Evolutionary conservation across 2,113 vertebrate species (phyloP).

Genomic region (Mystacornis crossleyi): DNA sequence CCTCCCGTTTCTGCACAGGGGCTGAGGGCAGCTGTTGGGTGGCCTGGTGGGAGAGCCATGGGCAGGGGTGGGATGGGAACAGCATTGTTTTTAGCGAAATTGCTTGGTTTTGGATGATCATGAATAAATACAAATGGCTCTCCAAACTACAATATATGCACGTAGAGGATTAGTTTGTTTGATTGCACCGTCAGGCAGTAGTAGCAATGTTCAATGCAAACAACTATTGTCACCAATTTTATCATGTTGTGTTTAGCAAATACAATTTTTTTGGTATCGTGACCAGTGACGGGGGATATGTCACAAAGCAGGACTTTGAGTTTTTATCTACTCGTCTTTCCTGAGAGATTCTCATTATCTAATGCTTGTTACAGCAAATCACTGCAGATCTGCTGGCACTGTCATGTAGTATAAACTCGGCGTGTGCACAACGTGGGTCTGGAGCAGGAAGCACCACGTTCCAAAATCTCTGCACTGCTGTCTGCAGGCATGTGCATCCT

Average conservation of each 20-base stretch:
- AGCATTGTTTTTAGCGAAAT: background rate
- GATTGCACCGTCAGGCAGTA: background rate
- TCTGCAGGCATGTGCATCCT: background rate
- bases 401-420: slow-evolving; percentile 30
- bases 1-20: accelerated
- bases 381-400: background rate
- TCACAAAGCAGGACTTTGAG: background rate
- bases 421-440: background rate
- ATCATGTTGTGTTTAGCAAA: background rate
- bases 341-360: background rate
- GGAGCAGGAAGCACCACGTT: background rate
- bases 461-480: background rate
- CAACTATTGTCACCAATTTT: background rate
- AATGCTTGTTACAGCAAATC: background rate
- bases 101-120: background rate
- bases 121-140: background rate
- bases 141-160: background rate
- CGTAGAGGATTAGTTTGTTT: background rate
- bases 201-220: background rate
- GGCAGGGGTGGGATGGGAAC: background rate
- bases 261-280: accelerated
- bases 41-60: accelerated
- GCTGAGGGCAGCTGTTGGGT: background rate
- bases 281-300: background rate
- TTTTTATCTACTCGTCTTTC: background rate